Conservation (phyloP, 2,888 invertebrate genomes). For the Halictus ligatus region DNA sequence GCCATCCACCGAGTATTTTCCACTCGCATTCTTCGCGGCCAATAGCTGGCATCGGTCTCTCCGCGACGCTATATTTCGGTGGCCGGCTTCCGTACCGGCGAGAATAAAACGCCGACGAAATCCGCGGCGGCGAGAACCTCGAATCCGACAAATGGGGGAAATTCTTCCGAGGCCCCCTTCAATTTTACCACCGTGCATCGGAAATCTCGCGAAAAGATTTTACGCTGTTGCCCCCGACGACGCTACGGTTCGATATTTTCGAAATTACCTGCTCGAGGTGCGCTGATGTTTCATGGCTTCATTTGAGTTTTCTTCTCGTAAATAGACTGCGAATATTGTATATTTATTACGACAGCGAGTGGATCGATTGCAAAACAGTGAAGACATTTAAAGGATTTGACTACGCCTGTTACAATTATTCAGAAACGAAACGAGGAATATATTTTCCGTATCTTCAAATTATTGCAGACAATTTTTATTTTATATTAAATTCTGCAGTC, state of each 20-base stretch:
- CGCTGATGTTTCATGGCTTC: too few species aligned
- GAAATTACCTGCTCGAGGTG: not conserved
- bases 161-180: not conserved
- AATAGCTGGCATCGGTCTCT: slow-evolving; percentile 50
- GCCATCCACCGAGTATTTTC: slow-evolving; percentile 61
- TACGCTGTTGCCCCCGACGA: not conserved
- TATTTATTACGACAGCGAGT: too few species aligned
- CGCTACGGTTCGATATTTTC: not conserved
- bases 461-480: too few species aligned
- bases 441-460: too few species aligned
- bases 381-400: too few species aligned
- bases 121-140: not conserved
- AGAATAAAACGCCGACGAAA: slow-evolving; percentile 18
- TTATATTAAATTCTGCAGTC: too few species aligned
- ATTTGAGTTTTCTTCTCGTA: too few species aligned
- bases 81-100: slow-evolving; percentile 7
- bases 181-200: not conserved
- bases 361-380: too few species aligned
- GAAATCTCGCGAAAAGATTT: not conserved
- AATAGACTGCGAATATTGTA: too few species aligned
- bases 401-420: too few species aligned
- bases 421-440: too few species aligned
- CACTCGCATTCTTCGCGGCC: slow-evolving; percentile 70
- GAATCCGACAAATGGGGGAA: not conserved
- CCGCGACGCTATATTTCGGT: slow-evolving; percentile 22